Base-by-base conservation (phyloP, 2,888 invertebrate genomes). In the Tenthredo notha region DNA sequence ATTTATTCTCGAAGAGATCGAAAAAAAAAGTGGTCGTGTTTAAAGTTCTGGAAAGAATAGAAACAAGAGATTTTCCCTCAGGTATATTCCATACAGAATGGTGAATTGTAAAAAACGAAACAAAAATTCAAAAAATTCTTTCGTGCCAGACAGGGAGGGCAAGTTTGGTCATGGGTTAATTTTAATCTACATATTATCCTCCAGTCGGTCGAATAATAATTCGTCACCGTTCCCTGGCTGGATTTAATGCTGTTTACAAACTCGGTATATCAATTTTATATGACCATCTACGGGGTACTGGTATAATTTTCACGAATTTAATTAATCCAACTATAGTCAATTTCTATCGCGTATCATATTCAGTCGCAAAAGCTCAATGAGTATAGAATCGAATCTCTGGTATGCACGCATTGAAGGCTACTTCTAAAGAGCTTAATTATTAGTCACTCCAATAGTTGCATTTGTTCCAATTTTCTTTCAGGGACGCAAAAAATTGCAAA, bases 301-400 rank as follows among this genome's bases (percentile, higher is more conserved):
- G 15, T 37, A 25, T 75, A 1, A 75, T 47, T 47, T 21, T 47
- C 25, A 3, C 75, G 21, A 47, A 75, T 75, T 21, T 15, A 12
- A 47, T n/a, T 5, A 47, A 75, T 50, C 15, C 75, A 75, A 50
- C 29, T 75, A 75, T 75, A 75, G 75, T 75, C 15, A 75, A 21
- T 75, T 75, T 25, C 6, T 25, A 25, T 12, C n/a, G 43, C 40
- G 72, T n/a, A 10, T 43, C 7, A 29, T 25, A 47, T 21, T 43
- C 75, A 25, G 72, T 47, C 75, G 9, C 40, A 75, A 75, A 9
- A 47, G 21, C n/a, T 33, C 0, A n/a, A 37, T n/a, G n/a, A n/a
- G 37, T 9, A 6, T 7, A 40, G 40, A 70, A 70, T 70, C 40
- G 3, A 70, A 70, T 37, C 33, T 37, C 15, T 29, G 37, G 18